Conservation (phyloP, 2,113 vertebrate species). For the Corythaeola cristata region DNA sequence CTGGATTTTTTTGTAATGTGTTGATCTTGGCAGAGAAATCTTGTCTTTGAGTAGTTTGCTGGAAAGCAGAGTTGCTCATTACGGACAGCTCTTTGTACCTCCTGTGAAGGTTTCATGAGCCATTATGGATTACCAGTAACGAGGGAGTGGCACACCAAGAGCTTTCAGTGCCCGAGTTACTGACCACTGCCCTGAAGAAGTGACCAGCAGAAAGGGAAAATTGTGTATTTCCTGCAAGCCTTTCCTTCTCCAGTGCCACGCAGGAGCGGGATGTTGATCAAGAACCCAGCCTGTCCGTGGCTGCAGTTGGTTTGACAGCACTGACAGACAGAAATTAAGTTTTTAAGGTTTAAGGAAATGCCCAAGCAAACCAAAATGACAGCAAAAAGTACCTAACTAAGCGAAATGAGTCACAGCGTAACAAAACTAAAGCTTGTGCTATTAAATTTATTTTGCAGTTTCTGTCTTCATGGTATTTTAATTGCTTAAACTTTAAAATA, state of each 20-base stretch:
- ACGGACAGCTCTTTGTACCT: neutral
- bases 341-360: neutral
- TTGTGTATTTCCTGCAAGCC: neutral
- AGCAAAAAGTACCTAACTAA: neutral
- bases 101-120: neutral
- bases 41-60: neutral
- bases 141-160: neutral
- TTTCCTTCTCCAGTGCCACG: neutral
- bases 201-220: neutral
- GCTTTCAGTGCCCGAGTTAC: neutral
- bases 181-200: neutral
- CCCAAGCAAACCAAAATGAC: neutral
- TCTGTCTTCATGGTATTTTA: neutral
- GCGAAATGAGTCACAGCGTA: neutral
- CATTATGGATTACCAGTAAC: neutral
- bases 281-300: neutral
- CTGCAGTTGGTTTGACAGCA: neutral
- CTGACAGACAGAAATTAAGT: neutral
- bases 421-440: neutral
- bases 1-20: neutral
- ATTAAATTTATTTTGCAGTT: neutral
- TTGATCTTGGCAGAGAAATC: neutral
- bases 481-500: neutral
- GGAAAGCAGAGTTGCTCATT: neutral
- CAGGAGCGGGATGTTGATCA: accelerated